Conservation (phyloP, 2,113 vertebrate genomes). For the Trematomus loennbergii region DNA sequence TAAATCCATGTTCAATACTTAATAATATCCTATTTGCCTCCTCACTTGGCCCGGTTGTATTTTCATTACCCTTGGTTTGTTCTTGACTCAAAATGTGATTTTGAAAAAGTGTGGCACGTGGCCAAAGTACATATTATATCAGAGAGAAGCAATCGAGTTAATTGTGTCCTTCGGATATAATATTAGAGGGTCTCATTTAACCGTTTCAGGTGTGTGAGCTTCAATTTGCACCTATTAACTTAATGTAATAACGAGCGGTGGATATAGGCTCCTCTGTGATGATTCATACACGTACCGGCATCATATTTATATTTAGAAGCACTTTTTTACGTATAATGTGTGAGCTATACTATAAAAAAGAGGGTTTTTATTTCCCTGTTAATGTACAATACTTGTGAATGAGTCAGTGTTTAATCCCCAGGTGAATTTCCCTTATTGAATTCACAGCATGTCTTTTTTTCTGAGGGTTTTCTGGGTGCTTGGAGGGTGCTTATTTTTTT, state of each 20-base stretch:
- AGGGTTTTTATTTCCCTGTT: neutral
- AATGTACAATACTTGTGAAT: slow-evolving; percentile 55
- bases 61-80: slow-evolving; percentile 64
- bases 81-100: slow-evolving; percentile 50
- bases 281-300: slow-evolving; percentile 67
- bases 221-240: slow-evolving; percentile 51
- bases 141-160: slow-evolving; percentile 15
- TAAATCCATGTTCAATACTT: slow-evolving; percentile 64
- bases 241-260: slow-evolving; percentile 43
- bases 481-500: slow-evolving; percentile 66
- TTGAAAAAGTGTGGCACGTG: slow-evolving; percentile 43
- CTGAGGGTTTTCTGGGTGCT: slow-evolving; percentile 38
- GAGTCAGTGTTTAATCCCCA: slow-evolving; percentile 52
- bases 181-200: slow-evolving; percentile 3
- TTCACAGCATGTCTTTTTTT: slow-evolving; percentile 44
- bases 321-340: no score
- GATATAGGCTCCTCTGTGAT: slow-evolving; percentile 50
- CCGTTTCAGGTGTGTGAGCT: slow-evolving; percentile 12
- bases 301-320: slow-evolving; percentile 63
- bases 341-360: no score
- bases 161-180: slow-evolving; percentile 22
- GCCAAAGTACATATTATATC: slow-evolving; percentile 45
- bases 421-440: slow-evolving; percentile 47
- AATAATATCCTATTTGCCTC: slow-evolving; percentile 41
- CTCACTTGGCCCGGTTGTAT: slow-evolving; percentile 34